phyloP scores from a whole-genome alignment of 2,797 vertebrate genomes.

The Kryptolebias ocellatus region DNA sequence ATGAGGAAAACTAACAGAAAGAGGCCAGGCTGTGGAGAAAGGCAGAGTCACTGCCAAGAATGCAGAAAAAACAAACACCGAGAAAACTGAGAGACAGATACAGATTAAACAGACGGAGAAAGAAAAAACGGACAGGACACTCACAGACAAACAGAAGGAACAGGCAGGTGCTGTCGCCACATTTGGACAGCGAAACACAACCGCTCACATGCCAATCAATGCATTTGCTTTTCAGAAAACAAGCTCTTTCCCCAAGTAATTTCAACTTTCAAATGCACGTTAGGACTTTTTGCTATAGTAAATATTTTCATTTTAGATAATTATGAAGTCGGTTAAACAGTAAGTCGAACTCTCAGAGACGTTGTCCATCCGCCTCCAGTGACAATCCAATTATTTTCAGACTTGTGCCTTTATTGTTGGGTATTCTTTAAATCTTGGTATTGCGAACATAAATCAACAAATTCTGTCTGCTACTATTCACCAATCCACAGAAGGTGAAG shows the following conservation, averaged over 20 bases:
- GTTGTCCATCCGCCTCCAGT: slow-evolving; percentile 10
- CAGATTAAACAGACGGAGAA: slow-evolving; percentile 61
- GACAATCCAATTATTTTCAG: slow-evolving; percentile 7
- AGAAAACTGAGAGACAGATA: slow-evolving; percentile 50
- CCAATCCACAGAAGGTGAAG: slow-evolving; percentile 16
- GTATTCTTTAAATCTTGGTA: slow-evolving; percentile 17
- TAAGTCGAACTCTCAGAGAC: not conserved
- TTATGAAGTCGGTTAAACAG: not conserved
- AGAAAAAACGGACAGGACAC: slow-evolving; percentile 54
- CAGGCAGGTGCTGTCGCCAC: slow-evolving; percentile 51
- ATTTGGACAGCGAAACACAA: slow-evolving; percentile 51
- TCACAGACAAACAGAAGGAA: slow-evolving; percentile 61
- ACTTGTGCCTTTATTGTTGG: slow-evolving; percentile 3
- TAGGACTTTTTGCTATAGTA: not conserved
- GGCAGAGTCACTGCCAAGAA: slow-evolving; percentile 43
- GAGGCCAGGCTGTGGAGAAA: slow-evolving; percentile 26
- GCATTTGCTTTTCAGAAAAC: slow-evolving; percentile 39
- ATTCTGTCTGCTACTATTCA: slow-evolving; percentile 34
- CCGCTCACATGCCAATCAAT: slow-evolving; percentile 42
- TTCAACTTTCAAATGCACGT: slow-evolving; percentile 7
- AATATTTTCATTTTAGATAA: not conserved
- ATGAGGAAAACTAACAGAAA: slow-evolving; percentile 25
- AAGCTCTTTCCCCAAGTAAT: not conserved
- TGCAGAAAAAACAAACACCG: slow-evolving; percentile 40
- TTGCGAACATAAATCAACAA: slow-evolving; percentile 13